phyloP scores from a whole-genome alignment of 1,140 invertebrate genomes.

The Pogonomyrmex californicus region DNA sequence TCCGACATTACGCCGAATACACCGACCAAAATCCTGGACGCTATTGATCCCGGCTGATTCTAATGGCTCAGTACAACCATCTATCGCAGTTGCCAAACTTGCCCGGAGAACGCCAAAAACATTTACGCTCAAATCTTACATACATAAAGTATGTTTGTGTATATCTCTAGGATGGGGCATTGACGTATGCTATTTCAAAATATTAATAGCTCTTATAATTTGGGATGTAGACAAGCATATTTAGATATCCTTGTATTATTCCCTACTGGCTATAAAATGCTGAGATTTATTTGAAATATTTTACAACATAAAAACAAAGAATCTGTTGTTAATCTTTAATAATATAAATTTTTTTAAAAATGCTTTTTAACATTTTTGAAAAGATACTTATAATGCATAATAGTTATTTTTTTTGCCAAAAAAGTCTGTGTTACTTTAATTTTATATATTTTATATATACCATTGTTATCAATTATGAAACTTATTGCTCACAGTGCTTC shows the following conservation, averaged over 20 bases:
- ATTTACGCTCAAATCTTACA: not conserved
- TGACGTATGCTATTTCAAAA: not conserved
- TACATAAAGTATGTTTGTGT: not conserved
- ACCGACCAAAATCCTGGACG: conserved; percentile 2
- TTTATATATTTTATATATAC: not conserved
- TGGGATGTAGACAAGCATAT: not conserved
- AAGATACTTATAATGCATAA: conserved; percentile 8
- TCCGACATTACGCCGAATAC: conserved; percentile 9
- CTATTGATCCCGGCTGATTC: not conserved
- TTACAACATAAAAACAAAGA: not conserved
- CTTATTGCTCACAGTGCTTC: not conserved
- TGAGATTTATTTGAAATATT: not conserved
- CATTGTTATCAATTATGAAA: not conserved
- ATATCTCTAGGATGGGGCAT: not conserved
- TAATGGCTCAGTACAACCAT: conserved; percentile 19
- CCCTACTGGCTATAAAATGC: too few species aligned
- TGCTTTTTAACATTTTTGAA: conserved; percentile 3
- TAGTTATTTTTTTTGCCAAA: not conserved
- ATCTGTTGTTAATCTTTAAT: not conserved
- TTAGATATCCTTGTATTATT: not conserved
- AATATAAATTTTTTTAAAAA: not conserved
- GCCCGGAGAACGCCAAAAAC: not conserved
- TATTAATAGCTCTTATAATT: conserved; percentile 1
- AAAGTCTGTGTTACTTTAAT: not conserved
- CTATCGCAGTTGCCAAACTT: conserved; percentile 12